phyloP scores from a whole-genome alignment of 2,888 invertebrate species.

The Proisotoma minuta region DNA sequence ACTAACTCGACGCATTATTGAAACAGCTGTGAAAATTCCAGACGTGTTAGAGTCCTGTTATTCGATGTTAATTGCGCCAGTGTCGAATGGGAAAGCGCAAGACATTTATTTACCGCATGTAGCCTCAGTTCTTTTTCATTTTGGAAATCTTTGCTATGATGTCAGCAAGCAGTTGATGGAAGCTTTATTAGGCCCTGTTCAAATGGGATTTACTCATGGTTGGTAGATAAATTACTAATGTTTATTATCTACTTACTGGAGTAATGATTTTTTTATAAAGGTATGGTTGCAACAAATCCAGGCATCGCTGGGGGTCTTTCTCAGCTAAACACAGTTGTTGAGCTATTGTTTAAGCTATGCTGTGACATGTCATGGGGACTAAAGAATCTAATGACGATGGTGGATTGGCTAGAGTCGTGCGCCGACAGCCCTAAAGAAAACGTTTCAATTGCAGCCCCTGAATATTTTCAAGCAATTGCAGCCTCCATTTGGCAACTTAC shows the following conservation, averaged over 20 bases:
- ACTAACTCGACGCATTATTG: slow-evolving; percentile 46
- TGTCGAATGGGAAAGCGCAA: slow-evolving; percentile 50
- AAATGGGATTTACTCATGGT: slow-evolving; percentile 45
- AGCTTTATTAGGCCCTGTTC: slow-evolving; percentile 46
- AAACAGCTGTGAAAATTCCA: slow-evolving; percentile 63
- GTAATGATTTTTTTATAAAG: slow-evolving; percentile 15
- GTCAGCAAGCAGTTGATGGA: slow-evolving; percentile 42
- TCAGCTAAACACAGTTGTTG: slow-evolving; percentile 64
- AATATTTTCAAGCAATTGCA: slow-evolving; percentile 56
- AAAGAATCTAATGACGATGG: slow-evolving; percentile 36
- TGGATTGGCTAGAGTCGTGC: slow-evolving; percentile 41
- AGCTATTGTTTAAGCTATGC: slow-evolving; percentile 74
- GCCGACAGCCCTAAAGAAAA: slow-evolving; percentile 34
- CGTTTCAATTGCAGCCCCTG: slow-evolving; percentile 38
- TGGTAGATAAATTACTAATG: slow-evolving; percentile 1
- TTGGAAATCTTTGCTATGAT: slow-evolving; percentile 52
- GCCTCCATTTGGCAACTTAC: slow-evolving; percentile 73
- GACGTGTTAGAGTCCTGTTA: slow-evolving; percentile 67
- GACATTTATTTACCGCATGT: slow-evolving; percentile 45
- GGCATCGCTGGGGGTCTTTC: slow-evolving; percentile 49
- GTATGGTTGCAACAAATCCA: slow-evolving; percentile 37
- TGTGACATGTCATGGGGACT: slow-evolving; percentile 41
- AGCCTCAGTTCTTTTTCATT: slow-evolving; percentile 59
- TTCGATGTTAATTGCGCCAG: slow-evolving; percentile 66
- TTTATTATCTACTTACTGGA: neutral